These are phyloP conservation scores for Tetropium fuscum DNA, from an alignment of 2,888 invertebrate genomes.

Conservation along the genomic window DNA sequence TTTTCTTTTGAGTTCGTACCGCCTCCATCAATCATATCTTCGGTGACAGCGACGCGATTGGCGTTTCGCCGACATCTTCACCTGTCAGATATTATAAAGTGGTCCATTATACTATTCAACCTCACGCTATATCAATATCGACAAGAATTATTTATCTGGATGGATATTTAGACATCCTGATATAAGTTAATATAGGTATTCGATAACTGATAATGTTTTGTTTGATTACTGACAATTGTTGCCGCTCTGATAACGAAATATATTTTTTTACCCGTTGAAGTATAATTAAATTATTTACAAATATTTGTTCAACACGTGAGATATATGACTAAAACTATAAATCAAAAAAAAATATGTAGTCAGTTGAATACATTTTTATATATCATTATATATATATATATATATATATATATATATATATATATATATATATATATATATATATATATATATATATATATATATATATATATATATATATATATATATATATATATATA, in stretches of 20 bases:
- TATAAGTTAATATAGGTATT: slow-evolving; percentile 29
- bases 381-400: neutral
- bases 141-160: slow-evolving; percentile 29
- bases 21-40: slow-evolving; percentile 60
- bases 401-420: too few relatives aligned
- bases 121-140: slow-evolving; percentile 15
- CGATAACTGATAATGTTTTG: slow-evolving; percentile 34
- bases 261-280: slow-evolving; percentile 17
- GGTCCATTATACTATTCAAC: slow-evolving; percentile 24
- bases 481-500: too few relatives aligned
- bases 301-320: slow-evolving; percentile 15
- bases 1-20: slow-evolving; percentile 46
- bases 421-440: too few relatives aligned
- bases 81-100: slow-evolving; percentile 55
- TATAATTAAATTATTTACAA: slow-evolving; percentile 27
- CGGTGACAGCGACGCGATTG: slow-evolving; percentile 60
- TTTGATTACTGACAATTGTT: slow-evolving; percentile 35
- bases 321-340: neutral
- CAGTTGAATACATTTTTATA: neutral
- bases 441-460: too few relatives aligned
- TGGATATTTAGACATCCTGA: slow-evolving; percentile 30
- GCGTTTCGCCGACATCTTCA: slow-evolving; percentile 61
- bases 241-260: slow-evolving; percentile 31
- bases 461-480: too few relatives aligned
- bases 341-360: neutral